Percentiles rank a stretch among this genome's conserved stretches.
phyloP scores from a whole-genome alignment of 2,888 invertebrate genomes.

The Sminthurinus aureus region DNA sequence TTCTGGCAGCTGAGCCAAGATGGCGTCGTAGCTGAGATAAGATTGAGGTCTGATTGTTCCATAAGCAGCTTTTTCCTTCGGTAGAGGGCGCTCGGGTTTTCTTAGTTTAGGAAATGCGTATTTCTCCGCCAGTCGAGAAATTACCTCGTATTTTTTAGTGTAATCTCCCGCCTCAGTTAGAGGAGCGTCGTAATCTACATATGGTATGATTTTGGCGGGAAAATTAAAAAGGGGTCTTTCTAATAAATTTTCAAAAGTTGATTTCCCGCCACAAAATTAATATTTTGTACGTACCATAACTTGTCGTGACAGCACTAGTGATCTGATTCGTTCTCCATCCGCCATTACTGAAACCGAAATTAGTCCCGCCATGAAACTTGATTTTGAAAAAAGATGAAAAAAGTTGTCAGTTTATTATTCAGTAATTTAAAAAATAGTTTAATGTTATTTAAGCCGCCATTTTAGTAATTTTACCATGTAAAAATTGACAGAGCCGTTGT shows the following conservation, averaged over 20 bases:
- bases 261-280: not conserved
- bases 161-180: slow-evolving; percentile 68
- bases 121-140: slow-evolving; percentile 56
- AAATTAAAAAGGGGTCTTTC: not conserved
- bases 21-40: slow-evolving; percentile 58
- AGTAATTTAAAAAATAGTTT: not conserved
- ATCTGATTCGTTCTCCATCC: slow-evolving; percentile 62
- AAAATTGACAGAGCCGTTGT: slow-evolving; percentile 76
- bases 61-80: slow-evolving; percentile 62
- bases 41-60: slow-evolving; percentile 56
- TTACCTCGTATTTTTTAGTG: slow-evolving; percentile 64
- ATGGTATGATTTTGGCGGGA: no score
- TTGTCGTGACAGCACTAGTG: slow-evolving; percentile 64
- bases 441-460: not conserved
- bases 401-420: not conserved
- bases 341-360: slow-evolving; percentile 68
- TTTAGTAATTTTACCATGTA: slow-evolving; percentile 80
- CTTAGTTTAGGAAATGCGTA: slow-evolving; percentile 53
- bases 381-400: not conserved
- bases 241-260: not conserved
- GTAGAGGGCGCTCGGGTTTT: slow-evolving; percentile 62
- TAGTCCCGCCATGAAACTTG: slow-evolving; percentile 73
- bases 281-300: not conserved
- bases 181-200: slow-evolving; percentile 67
- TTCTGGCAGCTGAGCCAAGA: slow-evolving; percentile 57